Conservation (phyloP, 2,888 invertebrate genomes). For the Cenopis cana region DNA sequence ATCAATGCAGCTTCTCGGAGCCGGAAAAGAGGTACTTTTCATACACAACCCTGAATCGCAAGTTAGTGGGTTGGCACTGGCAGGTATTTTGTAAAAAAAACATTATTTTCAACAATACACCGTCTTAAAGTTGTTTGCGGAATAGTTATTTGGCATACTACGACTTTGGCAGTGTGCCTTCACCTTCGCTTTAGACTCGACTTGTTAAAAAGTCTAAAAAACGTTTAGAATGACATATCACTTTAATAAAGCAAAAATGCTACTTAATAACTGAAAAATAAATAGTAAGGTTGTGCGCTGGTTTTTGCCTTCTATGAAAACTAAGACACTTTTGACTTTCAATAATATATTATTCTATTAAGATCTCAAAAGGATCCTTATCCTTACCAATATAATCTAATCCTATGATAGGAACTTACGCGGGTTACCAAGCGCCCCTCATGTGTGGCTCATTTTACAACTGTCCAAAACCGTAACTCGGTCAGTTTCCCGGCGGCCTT, state of each 20-base stretch:
- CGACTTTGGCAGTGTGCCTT: too few relatives aligned
- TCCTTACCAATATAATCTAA: neutral
- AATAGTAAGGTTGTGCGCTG: neutral
- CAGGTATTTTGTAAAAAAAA: neutral
- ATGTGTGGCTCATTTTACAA: conserved; percentile 22
- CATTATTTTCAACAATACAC: neutral
- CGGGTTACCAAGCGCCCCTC: neutral
- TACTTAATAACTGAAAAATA: neutral
- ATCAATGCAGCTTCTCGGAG: conserved; percentile 2
- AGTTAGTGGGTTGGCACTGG: conserved; percentile 6
- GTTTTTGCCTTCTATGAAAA: neutral
- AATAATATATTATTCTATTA: neutral
- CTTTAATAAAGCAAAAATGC: neutral
- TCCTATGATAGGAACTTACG: neutral
- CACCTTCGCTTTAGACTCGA: too few relatives aligned
- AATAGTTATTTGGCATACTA: neutral
- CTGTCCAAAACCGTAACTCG: conserved; percentile 30
- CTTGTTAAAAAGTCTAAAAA: too few relatives aligned
- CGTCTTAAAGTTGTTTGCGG: neutral
- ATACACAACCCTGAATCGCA: neutral
- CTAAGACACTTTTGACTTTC: neutral
- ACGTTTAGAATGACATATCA: too few relatives aligned
- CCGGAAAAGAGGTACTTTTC: conserved; percentile 13
- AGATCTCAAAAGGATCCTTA: neutral
- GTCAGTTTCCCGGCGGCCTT: conserved; percentile 36